Conservation (phyloP, 2,797 vertebrate species). For the Chiloscyllium punctatum region DNA sequence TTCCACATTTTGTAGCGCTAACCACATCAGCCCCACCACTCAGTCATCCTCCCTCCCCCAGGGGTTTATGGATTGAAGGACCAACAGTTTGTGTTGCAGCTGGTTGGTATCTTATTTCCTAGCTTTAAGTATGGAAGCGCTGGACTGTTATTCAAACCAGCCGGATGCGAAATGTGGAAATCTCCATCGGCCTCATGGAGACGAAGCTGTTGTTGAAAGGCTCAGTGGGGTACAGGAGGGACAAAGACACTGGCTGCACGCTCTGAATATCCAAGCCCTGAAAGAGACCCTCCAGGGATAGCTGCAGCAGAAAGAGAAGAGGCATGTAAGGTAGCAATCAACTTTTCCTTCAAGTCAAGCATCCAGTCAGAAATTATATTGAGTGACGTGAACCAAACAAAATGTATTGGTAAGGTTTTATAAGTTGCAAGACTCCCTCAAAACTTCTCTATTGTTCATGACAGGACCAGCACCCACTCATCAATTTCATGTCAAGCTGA, state of each 20-base stretch:
- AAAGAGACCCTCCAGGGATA: constrained; percentile 74
- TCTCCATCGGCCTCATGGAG: constrained; percentile 87
- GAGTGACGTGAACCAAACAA: neutral
- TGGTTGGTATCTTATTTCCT: constrained; percentile 37
- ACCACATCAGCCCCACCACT: neutral
- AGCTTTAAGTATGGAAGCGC: constrained; percentile 19
- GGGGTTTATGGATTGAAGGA: neutral
- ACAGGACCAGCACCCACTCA: neutral
- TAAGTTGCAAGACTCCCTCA: neutral
- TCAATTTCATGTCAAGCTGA: neutral
- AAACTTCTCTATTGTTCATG: neutral
- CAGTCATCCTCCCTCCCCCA: neutral
- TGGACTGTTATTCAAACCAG: constrained; percentile 52
- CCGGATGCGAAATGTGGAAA: constrained; percentile 83
- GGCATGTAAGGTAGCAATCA: neutral
- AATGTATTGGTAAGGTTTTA: neutral
- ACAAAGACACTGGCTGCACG: constrained; percentile 83
- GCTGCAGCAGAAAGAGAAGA: constrained; percentile 52
- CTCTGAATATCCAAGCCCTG: constrained; percentile 76
- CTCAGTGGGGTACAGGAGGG: constrained; percentile 73
- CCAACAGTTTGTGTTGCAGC: constrained; percentile 38
- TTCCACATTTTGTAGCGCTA: neutral
- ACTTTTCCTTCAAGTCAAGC: neutral
- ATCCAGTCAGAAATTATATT: neutral
- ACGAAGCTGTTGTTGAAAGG: constrained; percentile 69